A percentile compares a stretch with the other conserved stretches of the same genome.
These are phyloP conservation scores for Anarsia innoxiella DNA, from an alignment of 2,888 invertebrate species.

Conservation along the genomic window DNA sequence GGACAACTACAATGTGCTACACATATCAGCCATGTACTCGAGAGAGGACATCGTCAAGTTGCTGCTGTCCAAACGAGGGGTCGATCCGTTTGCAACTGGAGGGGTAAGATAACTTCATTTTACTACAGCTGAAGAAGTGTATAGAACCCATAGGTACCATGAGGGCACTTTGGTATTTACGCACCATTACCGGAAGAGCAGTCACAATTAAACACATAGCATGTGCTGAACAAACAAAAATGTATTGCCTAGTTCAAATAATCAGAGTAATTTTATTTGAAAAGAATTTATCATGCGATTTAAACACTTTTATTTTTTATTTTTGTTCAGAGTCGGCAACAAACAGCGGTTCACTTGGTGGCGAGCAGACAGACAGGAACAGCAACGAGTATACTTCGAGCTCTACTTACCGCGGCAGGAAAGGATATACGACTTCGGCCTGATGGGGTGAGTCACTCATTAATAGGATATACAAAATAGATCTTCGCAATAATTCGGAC, in stretches of 20 bases:
- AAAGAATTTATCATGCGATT: too few species aligned
- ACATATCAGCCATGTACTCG: slow-evolving; percentile 95
- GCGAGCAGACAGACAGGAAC: slow-evolving; percentile 94
- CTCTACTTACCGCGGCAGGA: slow-evolving; percentile 90
- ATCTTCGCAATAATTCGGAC: too few species aligned
- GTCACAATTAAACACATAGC: too few species aligned
- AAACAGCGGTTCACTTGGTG: slow-evolving; percentile 96
- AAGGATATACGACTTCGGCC: slow-evolving; percentile 90
- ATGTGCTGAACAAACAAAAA: too few species aligned
- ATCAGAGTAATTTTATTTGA: too few species aligned
- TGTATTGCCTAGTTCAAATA: too few species aligned
- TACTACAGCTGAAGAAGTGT: background rate
- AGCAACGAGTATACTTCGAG: slow-evolving; percentile 91
- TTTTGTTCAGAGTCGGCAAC: slow-evolving; percentile 85
- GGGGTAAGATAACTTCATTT: slow-evolving; percentile 85
- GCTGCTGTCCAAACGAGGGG: slow-evolving; percentile 89
- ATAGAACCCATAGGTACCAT: too few species aligned
- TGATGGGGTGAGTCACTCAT: slow-evolving; percentile 92
- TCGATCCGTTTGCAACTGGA: slow-evolving; percentile 94
- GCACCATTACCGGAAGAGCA: too few species aligned
- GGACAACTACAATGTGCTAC: slow-evolving; percentile 97
- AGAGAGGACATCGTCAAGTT: slow-evolving; percentile 96
- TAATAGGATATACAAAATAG: too few species aligned
- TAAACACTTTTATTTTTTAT: too few species aligned
- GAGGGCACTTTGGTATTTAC: too few species aligned